phyloP scores from a whole-genome alignment of 2,113 vertebrate species.

The Acanthisitta chloris region DNA sequence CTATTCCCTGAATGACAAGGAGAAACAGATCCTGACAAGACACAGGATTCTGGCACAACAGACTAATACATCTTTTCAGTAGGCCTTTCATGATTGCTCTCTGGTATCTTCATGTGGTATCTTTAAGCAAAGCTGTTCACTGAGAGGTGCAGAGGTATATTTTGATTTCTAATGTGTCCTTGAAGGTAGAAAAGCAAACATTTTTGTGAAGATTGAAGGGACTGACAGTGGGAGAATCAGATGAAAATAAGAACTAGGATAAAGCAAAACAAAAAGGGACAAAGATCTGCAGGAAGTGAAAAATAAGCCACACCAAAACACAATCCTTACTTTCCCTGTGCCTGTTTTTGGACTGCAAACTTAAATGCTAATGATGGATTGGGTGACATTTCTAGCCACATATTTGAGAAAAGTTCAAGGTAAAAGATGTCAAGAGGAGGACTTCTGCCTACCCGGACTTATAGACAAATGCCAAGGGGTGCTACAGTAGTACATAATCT shows the following conservation, averaged over 20 bases:
- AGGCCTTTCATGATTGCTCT: background rate
- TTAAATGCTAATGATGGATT: background rate
- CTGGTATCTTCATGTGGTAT: background rate
- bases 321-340: background rate
- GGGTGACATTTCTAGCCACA: background rate
- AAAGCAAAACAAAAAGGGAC: background rate
- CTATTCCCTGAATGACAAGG: constrained; percentile 7
- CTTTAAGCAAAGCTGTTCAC: background rate
- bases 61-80: background rate
- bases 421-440: background rate
- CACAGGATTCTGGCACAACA: background rate
- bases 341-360: background rate
- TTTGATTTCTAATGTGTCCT: background rate
- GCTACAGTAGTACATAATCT: background rate
- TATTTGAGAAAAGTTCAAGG: background rate
- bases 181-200: background rate
- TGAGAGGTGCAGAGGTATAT: background rate
- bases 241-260: background rate
- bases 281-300: background rate
- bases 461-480: background rate
- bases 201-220: background rate
- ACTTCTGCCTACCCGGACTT: background rate
- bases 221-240: background rate
- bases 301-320: background rate
- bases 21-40: constrained; percentile 13